Conservation (phyloP, 2,888 invertebrate genomes). For the Cacoxenus indagator region DNA sequence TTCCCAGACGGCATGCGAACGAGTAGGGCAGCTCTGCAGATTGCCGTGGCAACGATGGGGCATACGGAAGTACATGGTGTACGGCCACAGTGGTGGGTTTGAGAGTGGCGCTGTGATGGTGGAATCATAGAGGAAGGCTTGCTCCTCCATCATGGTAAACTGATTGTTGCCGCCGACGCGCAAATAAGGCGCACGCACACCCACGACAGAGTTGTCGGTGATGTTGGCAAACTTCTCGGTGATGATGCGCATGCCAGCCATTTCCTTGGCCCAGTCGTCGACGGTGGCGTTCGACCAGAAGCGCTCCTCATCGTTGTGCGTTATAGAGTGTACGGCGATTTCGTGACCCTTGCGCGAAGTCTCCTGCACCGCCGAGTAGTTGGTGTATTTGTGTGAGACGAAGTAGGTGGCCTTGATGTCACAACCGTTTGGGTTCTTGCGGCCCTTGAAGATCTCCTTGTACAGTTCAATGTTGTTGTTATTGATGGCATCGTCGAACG, state of each 20-base stretch:
- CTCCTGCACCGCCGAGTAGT: slow-evolving; percentile 93
- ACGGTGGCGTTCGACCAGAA: slow-evolving; percentile 95
- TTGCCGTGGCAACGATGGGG: slow-evolving; percentile 95
- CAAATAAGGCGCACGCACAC: slow-evolving; percentile 90
- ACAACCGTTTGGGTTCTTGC: slow-evolving; percentile 94
- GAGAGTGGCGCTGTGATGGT: slow-evolving; percentile 93
- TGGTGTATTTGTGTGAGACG: slow-evolving; percentile 92
- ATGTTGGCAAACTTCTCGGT: slow-evolving; percentile 91
- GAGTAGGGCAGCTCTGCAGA: slow-evolving; percentile 90
- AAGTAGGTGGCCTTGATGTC: slow-evolving; percentile 94
- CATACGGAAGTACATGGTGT: slow-evolving; percentile 98
- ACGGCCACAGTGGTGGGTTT: slow-evolving; percentile 96
- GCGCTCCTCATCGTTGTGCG: slow-evolving; percentile 92
- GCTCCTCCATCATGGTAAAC: slow-evolving; percentile 98
- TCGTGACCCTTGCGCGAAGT: slow-evolving; percentile 93
- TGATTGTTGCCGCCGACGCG: slow-evolving; percentile 95
- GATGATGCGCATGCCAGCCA: slow-evolving; percentile 94
- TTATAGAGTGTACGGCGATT: slow-evolving; percentile 93
- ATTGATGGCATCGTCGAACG: slow-evolving; percentile 95
- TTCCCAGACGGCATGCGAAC: slow-evolving; percentile 95
- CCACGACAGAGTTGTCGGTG: slow-evolving; percentile 91
- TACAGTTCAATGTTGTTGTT: slow-evolving; percentile 95
- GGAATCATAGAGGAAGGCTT: slow-evolving; percentile 94
- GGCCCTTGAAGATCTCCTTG: slow-evolving; percentile 91
- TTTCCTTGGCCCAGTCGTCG: slow-evolving; percentile 94